These are phyloP conservation scores for Bombus terrestris DNA, from an alignment of 1,140 invertebrate species.

Conservation along the genomic window DNA sequence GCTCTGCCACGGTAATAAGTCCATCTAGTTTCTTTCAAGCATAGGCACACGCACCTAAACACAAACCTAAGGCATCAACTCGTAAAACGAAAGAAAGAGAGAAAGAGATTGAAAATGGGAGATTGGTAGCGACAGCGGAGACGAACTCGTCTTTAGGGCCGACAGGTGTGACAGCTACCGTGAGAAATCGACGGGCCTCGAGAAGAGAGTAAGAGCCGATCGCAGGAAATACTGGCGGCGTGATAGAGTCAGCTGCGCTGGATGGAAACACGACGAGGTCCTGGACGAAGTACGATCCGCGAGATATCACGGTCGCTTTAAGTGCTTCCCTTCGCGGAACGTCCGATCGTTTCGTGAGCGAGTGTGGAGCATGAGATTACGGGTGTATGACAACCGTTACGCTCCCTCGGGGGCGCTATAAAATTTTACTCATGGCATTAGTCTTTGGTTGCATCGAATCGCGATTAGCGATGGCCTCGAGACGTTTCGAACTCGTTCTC, in stretches of 20 bases:
- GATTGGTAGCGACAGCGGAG: neutral
- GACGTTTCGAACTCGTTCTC: neutral
- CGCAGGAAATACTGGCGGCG: neutral
- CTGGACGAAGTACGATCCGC: neutral
- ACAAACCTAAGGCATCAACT: too few species aligned
- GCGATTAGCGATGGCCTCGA: slow-evolving; percentile 17
- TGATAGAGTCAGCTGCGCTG: neutral
- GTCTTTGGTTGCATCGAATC: neutral
- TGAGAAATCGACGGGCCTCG: slow-evolving; percentile 22
- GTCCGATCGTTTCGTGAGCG: slow-evolving; percentile 18
- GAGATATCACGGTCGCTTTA: slow-evolving; percentile 19
- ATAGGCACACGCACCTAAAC: too few species aligned
- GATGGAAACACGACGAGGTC: neutral
- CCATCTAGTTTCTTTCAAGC: neutral
- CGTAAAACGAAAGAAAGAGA: neutral
- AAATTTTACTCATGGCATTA: slow-evolving; percentile 18
- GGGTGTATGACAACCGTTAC: slow-evolving; percentile 19
- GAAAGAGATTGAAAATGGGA: too few species aligned
- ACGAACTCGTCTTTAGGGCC: neutral
- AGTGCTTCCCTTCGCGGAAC: slow-evolving; percentile 23
- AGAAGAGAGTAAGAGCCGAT: slow-evolving; percentile 21
- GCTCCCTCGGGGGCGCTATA: slow-evolving; percentile 1
- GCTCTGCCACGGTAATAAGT: slow-evolving; percentile 10
- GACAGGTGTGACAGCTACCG: slow-evolving; percentile 34
- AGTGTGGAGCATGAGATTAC: slow-evolving; percentile 16